Conservation (phyloP, 2,113 vertebrate species). For the Ceratotherium simum region DNA sequence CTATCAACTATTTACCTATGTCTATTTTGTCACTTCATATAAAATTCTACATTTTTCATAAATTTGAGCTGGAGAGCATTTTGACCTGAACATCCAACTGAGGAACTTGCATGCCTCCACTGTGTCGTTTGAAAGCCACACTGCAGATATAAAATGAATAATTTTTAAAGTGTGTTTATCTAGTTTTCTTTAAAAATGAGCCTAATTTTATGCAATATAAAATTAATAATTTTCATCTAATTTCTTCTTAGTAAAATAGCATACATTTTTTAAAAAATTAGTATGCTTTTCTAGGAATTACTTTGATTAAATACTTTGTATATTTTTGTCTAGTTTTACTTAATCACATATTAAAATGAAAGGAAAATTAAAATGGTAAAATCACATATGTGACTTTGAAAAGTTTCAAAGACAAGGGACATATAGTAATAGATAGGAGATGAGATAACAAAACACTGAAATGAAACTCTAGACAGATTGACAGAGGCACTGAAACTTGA, state of each 20-base stretch:
- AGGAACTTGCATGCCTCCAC: neutral
- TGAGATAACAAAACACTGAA: neutral
- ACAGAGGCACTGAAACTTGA: neutral
- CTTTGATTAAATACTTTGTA: neutral
- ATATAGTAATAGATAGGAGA: neutral
- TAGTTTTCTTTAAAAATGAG: neutral
- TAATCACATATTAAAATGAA: neutral
- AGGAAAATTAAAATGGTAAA: neutral
- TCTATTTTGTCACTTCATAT: neutral
- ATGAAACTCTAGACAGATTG: neutral
- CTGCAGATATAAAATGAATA: neutral
- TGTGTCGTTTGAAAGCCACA: neutral
- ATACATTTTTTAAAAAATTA: neutral
- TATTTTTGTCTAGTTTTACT: neutral
- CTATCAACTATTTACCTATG: neutral
- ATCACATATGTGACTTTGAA: neutral
- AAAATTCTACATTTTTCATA: neutral
- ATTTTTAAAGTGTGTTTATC: neutral
- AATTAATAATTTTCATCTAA: neutral
- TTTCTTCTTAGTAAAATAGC: neutral
- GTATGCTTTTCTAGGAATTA: neutral
- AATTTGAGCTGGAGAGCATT: neutral
- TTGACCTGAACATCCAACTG: neutral
- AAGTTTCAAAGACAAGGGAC: neutral
- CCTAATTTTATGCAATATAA: neutral